Percentiles rank a stretch among this genome's conserved stretches.
Conservation (phyloP, 2,888 invertebrate species). For the Sipunculus nudus region DNA sequence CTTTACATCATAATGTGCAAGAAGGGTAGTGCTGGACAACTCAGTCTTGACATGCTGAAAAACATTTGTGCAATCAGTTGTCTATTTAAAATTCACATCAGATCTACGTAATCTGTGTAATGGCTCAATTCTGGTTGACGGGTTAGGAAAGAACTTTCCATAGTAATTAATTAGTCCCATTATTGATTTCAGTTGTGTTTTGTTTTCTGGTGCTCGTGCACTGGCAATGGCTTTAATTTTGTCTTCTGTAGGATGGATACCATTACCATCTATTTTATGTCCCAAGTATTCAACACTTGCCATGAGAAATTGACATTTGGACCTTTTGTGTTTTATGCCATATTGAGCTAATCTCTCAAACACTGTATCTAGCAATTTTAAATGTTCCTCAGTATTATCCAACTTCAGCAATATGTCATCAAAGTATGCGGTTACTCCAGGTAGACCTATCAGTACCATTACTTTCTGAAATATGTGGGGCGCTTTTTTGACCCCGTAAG, state of each 20-base stretch:
- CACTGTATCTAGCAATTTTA: too few species aligned
- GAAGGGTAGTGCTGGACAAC: neutral
- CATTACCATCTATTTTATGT: neutral
- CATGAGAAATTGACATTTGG: neutral
- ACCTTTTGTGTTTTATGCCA: neutral
- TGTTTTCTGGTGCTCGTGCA: neutral
- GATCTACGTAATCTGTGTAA: neutral
- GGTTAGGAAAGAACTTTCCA: neutral
- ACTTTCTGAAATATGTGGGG: too few species aligned
- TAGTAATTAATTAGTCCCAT: neutral
- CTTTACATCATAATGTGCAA: neutral
- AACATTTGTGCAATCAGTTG: neutral
- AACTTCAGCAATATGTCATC: too few species aligned
- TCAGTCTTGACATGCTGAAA: neutral
- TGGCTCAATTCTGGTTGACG: neutral
- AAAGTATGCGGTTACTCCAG: too few species aligned
- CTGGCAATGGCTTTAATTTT: neutral
- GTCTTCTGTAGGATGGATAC: neutral
- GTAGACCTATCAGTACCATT: too few species aligned
- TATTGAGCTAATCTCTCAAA: neutral
- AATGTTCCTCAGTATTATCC: too few species aligned
- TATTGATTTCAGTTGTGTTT: neutral
- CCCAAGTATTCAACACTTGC: neutral
- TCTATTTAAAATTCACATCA: neutral
- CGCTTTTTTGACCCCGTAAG: too few species aligned